Base-by-base conservation (phyloP, 2,113 vertebrate genomes). In the Empidonax alnorum region DNA sequence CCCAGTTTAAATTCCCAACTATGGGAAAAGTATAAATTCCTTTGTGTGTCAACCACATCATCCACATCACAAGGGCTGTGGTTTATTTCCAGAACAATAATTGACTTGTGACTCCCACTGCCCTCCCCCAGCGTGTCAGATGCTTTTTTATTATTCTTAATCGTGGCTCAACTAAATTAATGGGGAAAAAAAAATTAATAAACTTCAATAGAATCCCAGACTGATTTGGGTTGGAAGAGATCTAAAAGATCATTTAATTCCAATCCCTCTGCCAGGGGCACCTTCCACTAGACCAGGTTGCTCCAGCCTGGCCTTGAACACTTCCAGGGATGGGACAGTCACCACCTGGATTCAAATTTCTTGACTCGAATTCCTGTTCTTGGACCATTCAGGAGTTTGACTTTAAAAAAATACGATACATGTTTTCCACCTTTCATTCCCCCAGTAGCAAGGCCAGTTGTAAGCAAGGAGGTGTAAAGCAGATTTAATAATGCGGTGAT, bases 61-160 rank as follows among this genome's bases (percentile, higher is more conserved):
- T 76, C 62, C 59, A 20, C 23, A 88, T 92, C 95, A 94, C 86
- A 71, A 12, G 92, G 65, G 31, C 55, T 86, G 79, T 7, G 72
- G 47, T 76, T 80, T 93, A 95, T 93, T 86, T 86, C 42, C 86
- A 52, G 92, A 90, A 7, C 59, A 82, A 66, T 63, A 90, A 95
- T 7, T 66, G 46, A 31, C 39, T 90, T 24, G 68, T 94, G 92
- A 93, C 94, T 86, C 89, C 65, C 87, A 72, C 82, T 2, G 6
- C 24, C 67, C 56, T 50, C 79, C 63, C 73, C 35, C 72, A 80
- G 50, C 1, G 4, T 50, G 75, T 92, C 87, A 91, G n/a, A 56
- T 71, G 77, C 4, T 63, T 50, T 49, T 77, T 84, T 75, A 15
- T 6, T 52, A 3, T 62, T 88, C 39, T 88, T 90, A 53, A 73